Percentiles rank a stretch among this genome's conserved stretches.
Evolutionary conservation across 2,113 vertebrate species (phyloP).

Genomic region (Muntiacus muntjak): DNA sequence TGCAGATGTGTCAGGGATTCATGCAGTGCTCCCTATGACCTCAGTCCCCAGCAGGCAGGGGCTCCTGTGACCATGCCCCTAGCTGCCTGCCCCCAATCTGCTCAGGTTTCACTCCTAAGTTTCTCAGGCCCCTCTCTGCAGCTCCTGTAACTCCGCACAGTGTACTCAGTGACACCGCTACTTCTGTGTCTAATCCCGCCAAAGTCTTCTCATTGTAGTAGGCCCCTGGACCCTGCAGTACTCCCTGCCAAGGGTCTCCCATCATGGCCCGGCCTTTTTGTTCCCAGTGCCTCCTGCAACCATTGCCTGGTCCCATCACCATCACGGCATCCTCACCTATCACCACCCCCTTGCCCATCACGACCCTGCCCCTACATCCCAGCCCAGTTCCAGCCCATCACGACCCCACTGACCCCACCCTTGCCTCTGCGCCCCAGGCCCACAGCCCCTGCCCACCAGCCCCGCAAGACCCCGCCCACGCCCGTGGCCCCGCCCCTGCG

Average conservation of each 20-base stretch:
- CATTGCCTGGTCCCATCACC: neutral
- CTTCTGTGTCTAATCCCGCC: neutral
- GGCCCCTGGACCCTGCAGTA: neutral
- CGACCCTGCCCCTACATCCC: neutral
- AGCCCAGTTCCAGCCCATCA: neutral
- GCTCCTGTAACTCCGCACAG: too few relatives aligned
- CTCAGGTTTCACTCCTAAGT: neutral
- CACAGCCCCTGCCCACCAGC: neutral
- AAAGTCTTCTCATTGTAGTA: neutral
- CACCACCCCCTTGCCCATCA: neutral
- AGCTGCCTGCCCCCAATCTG: rapidly evolving
- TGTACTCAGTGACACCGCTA: neutral
- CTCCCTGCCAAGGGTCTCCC: neutral
- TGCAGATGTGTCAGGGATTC: neutral
- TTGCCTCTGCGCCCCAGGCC: too few relatives aligned
- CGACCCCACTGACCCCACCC: neutral
- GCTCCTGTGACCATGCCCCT: neutral
- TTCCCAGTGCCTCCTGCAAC: neutral
- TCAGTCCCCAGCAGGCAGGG: neutral
- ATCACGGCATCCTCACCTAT: neutral
- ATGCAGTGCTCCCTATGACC: neutral
- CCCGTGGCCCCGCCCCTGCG: rapidly evolving
- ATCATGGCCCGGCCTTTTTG: neutral
- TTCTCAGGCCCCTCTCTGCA: neutral
- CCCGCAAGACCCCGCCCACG: neutral